Evolutionary conservation across 2,888 invertebrate species (phyloP), one percentile per base, ranked within the genome.

Genomic region (Oxyteleia sp.): DNA sequence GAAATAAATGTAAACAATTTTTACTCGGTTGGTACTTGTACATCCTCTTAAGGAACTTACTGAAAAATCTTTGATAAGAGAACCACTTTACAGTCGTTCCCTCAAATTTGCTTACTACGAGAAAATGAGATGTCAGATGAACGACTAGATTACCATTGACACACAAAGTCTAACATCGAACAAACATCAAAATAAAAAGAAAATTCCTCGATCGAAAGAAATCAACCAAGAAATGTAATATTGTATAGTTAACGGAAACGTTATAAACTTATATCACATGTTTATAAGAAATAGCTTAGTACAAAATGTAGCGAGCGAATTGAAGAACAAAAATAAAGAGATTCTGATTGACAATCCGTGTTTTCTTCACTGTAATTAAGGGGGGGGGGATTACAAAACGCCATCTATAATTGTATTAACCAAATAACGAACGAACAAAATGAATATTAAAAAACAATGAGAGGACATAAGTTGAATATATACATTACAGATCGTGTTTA

Each of bases 281-380:
- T 88, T 87, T 88, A 87, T 86, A 88, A 83, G 78, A 85, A 72
- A 84, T 87, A 88, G 87, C 61, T 80, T 88, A 89, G 86, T 87
- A 88, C 84, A 88, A 89, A 87, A 86, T 90, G 89, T 90, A 90
- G 86, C 83, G 83, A 79, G 75, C 85, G 83, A 85, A 86, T 84
- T 84, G 59, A 32, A 88, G 84, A 86, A n/a, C n/a, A n/a, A n/a
- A 88, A 88, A 88, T 87, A 88, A 88, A 88, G 74, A 84, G 84
- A 84, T 45, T 32, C 49, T 45, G 18, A 78, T 76, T 45, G 68
- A 38, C 26, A 64, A 68, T 38, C 32, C 2, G 20, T 47, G 18
- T 57, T 26, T 1, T 61, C 51, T 16, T 68, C 35, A 26, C 23
- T 47, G 13, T 26, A 38, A 38, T n/a, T n/a, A n/a, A n/a, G n/a